Evolutionary conservation across 2,888 invertebrate genomes (phyloP).

Genomic region (Hipparchia sbordonii): DNA sequence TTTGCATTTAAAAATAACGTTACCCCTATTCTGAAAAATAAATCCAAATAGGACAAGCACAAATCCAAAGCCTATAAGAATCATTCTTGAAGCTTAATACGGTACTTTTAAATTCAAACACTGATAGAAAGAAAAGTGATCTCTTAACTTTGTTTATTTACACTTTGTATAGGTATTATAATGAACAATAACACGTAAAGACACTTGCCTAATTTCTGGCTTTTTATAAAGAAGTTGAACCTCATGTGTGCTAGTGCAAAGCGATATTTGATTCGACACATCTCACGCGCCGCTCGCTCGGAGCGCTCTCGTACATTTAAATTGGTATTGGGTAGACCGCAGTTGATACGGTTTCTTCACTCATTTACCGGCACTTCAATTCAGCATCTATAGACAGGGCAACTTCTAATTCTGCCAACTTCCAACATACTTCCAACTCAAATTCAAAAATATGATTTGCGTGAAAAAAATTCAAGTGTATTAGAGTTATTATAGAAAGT

Average conservation of each 20-base stretch:
- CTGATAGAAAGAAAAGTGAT: not conserved
- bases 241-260: constrained; percentile 61
- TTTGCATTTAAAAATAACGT: not conserved
- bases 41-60: not conserved
- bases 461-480: not conserved
- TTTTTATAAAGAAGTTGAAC: constrained; percentile 60
- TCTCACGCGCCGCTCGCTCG: constrained; percentile 46
- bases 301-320: constrained; percentile 33
- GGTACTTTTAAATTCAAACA: no score
- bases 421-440: not conserved
- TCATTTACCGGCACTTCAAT: constrained; percentile 6
- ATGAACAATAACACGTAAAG: constrained; percentile 16
- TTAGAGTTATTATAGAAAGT: not conserved
- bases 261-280: constrained; percentile 59
- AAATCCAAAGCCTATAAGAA: no score
- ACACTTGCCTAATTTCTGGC: constrained; percentile 68
- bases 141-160: no score
- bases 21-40: not conserved
- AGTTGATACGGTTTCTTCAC: constrained; percentile 22
- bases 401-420: not conserved
- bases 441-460: not conserved
- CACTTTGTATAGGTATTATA: no score
- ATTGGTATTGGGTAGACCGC: constrained; percentile 23
- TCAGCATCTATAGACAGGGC: not conserved
- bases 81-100: no score